Percentiles rank a stretch among this genome's conserved stretches.
Evolutionary conservation across 2,797 vertebrate species (phyloP).

Genomic region (Ctenochaetus hawaiiensis): DNA sequence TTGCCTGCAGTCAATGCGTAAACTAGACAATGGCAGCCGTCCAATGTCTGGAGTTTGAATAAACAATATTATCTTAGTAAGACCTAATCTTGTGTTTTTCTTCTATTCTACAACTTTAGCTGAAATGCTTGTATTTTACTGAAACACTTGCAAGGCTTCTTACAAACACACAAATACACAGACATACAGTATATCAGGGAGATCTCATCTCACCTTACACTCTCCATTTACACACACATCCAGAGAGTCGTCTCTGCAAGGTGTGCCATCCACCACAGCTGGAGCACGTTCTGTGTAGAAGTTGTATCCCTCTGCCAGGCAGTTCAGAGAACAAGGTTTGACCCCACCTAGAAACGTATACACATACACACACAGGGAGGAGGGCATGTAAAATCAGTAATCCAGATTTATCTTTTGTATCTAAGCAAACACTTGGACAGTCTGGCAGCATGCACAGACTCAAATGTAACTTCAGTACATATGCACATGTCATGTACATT

Average conservation of each 20-base stretch:
- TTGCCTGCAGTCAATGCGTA: constrained; percentile 44
- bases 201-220: constrained; percentile 90
- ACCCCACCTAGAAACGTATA: constrained; percentile 89
- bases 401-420: not conserved
- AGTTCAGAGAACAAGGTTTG: constrained; percentile 96
- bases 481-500: not conserved
- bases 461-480: not conserved
- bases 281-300: constrained; percentile 98
- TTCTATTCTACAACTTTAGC: constrained; percentile 19
- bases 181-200: not conserved
- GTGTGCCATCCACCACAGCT: constrained; percentile 94
- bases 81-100: constrained; percentile 26
- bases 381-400: not conserved
- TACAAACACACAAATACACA: constrained; percentile 8
- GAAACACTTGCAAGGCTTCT: not conserved
- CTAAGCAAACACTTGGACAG: not conserved
- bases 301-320: constrained; percentile 97
- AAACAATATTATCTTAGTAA: constrained; percentile 42
- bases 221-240: constrained; percentile 97
- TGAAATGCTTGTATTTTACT: constrained; percentile 16
- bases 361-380: constrained; percentile 15
- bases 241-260: constrained; percentile 92
- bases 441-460: not conserved
- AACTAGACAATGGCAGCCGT: constrained; percentile 46
- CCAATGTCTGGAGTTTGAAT: constrained; percentile 35